A percentile compares a stretch with the other conserved stretches of the same genome.
phyloP scores from a whole-genome alignment of 2,888 invertebrate species.

The Leptarthrus brevirostris region DNA sequence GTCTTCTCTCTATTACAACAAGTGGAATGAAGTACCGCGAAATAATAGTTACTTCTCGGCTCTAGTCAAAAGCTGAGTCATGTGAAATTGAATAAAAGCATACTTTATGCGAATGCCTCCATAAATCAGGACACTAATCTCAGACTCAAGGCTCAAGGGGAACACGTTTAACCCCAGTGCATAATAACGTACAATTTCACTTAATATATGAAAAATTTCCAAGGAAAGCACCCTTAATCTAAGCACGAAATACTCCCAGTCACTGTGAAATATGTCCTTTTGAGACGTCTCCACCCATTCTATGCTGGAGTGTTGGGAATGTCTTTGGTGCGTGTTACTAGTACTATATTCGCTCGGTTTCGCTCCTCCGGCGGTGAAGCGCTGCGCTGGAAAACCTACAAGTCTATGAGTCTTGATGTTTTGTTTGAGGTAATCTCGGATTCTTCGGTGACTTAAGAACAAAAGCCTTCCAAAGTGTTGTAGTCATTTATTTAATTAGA shows the following conservation, averaged over 20 bases:
- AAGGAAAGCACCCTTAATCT: conserved; percentile 50
- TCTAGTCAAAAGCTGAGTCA: conserved; percentile 8
- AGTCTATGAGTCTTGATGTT: conserved; percentile 27
- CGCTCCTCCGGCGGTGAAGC: neutral
- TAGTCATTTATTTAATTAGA: conserved; percentile 47
- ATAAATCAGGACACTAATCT: conserved; percentile 44
- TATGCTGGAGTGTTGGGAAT: neutral
- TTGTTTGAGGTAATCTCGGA: conserved; percentile 43
- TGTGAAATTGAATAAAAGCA: conserved; percentile 38
- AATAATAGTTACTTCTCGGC: conserved; percentile 17
- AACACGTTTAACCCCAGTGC: conserved; percentile 43
- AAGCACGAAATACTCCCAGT: conserved; percentile 51
- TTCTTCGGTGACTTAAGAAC: conserved; percentile 43
- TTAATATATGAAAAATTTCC: conserved; percentile 53
- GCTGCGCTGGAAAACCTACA: neutral
- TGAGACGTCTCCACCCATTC: conserved; percentile 7
- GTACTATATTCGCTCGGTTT: neutral
- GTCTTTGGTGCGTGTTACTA: conserved; percentile 43
- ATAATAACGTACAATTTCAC: conserved; percentile 51
- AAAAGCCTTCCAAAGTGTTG: conserved; percentile 40
- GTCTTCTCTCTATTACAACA: neutral
- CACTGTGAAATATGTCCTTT: conserved; percentile 47
- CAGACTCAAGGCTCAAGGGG: conserved; percentile 25
- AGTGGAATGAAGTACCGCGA: conserved; percentile 11
- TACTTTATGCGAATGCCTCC: conserved; percentile 39